Percentiles rank a stretch among this genome's conserved stretches.
Evolutionary conservation across 2,888 invertebrate genomes (phyloP).

Genomic region (Protonemura montana): DNA sequence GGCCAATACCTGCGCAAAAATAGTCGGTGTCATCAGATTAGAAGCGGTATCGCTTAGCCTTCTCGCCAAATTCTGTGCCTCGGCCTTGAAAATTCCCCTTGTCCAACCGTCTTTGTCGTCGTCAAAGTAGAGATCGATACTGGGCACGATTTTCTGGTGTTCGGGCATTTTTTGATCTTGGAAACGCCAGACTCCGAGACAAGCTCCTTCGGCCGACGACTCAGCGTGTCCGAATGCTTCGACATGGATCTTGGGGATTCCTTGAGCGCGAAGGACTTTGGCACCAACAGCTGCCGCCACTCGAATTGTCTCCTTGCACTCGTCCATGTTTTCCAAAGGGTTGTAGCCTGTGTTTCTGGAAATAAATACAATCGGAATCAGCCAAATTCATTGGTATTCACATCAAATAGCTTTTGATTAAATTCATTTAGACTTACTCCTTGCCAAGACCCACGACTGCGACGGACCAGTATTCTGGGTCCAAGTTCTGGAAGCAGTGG

Average conservation of each 20-base stretch:
- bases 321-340: conserved; percentile 57
- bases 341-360: conserved; percentile 54
- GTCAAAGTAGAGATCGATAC: conserved; percentile 60
- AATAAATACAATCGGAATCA: background rate
- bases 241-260: conserved; percentile 64
- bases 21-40: conserved; percentile 79
- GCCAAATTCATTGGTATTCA: too few relatives aligned
- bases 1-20: conserved; percentile 72
- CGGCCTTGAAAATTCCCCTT: conserved; percentile 68
- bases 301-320: conserved; percentile 57
- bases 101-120: conserved; percentile 63
- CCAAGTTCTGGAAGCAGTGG: conserved; percentile 50
- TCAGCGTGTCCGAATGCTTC: conserved; percentile 66
- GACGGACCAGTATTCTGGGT: conserved; percentile 62
- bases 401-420: too few relatives aligned
- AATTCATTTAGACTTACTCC: conserved; percentile 48
- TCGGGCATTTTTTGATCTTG: conserved; percentile 67
- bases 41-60: conserved; percentile 78
- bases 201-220: conserved; percentile 54
- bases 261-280: conserved; percentile 60
- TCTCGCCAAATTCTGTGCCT: conserved; percentile 80
- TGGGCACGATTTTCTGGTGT: conserved; percentile 61
- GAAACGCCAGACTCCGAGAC: conserved; percentile 67
- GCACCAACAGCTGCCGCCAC: conserved; percentile 61
- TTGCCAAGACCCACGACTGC: conserved; percentile 58